A percentile compares a stretch with the other conserved stretches of the same genome.
Conservation (phyloP, 2,888 invertebrate genomes). For the Amblyjoppa proteus region DNA sequence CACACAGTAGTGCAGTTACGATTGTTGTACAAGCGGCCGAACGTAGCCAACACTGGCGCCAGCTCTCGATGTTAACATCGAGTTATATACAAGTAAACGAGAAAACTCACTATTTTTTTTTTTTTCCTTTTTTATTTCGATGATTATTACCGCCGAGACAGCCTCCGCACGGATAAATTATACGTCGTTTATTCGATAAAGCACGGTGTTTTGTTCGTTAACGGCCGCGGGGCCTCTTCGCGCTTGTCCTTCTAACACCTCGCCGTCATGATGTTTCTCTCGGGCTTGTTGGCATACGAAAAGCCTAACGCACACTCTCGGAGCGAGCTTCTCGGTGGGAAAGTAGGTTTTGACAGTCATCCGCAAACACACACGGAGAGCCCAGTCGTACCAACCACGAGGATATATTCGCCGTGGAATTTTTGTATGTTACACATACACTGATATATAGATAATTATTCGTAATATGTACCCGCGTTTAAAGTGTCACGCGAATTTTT, state of each 20-base stretch:
- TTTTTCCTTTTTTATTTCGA: neutral
- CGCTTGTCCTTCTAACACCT: conserved; percentile 35
- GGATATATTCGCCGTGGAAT: neutral
- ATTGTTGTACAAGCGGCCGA: conserved; percentile 48
- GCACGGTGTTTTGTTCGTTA: neutral
- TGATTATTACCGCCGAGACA: neutral
- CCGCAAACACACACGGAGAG: conserved; percentile 74
- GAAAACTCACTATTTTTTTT: neutral
- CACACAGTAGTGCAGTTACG: conserved; percentile 41
- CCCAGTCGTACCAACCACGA: conserved; percentile 12
- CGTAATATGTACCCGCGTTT: neutral
- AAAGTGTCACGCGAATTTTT: neutral
- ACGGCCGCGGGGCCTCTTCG: conserved; percentile 28
- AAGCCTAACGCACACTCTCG: conserved; percentile 49
- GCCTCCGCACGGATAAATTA: neutral
- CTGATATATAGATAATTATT: neutral
- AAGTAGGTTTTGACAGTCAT: conserved; percentile 83
- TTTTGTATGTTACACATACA: neutral
- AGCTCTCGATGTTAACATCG: conserved; percentile 1
- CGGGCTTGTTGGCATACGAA: conserved; percentile 57
- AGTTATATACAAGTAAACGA: neutral
- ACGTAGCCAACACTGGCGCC: conserved; percentile 30
- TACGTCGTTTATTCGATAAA: neutral
- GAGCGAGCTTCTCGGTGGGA: conserved; percentile 67
- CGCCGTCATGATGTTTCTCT: conserved; percentile 58